A percentile compares a stretch with the other conserved stretches of the same genome.
These are phyloP conservation scores for Bombus terrestris DNA, from an alignment of 1,140 invertebrate genomes.

Conservation along the genomic window DNA sequence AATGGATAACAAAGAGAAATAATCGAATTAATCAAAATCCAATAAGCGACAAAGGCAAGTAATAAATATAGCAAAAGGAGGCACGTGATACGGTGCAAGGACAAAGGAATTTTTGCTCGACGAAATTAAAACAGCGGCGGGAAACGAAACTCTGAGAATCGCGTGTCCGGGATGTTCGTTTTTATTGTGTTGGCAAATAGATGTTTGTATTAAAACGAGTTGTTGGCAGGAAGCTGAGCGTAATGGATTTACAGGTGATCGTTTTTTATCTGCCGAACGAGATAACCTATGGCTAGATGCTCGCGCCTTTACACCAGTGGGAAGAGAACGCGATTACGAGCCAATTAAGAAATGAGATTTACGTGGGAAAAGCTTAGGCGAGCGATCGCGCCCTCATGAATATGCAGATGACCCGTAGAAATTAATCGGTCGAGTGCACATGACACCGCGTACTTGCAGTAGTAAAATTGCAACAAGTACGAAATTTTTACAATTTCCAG, in stretches of 20 bases:
- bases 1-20: background rate
- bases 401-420: slow-evolving; percentile 43
- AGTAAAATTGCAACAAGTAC: background rate
- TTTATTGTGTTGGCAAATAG: background rate
- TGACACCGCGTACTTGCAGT: background rate
- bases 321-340: slow-evolving; percentile 20
- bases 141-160: background rate
- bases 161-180: background rate
- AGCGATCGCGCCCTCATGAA: slow-evolving; percentile 35
- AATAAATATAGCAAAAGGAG: background rate
- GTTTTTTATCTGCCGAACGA: background rate
- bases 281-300: slow-evolving; percentile 5
- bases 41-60: background rate
- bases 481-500: background rate
- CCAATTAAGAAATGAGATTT: slow-evolving; percentile 50
- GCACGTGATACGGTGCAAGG: too few species aligned
- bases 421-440: slow-evolving; percentile 2
- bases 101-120: background rate
- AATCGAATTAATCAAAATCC: background rate
- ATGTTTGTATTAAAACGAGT: background rate
- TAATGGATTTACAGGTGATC: slow-evolving; percentile 14
- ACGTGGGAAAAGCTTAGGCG: slow-evolving; percentile 45
- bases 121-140: background rate
- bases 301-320: background rate
- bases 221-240: background rate